Percentiles rank a stretch among this genome's conserved stretches.
These are phyloP conservation scores for Phania funesta DNA, from an alignment of 2,888 invertebrate species.

Conservation along the genomic window DNA sequence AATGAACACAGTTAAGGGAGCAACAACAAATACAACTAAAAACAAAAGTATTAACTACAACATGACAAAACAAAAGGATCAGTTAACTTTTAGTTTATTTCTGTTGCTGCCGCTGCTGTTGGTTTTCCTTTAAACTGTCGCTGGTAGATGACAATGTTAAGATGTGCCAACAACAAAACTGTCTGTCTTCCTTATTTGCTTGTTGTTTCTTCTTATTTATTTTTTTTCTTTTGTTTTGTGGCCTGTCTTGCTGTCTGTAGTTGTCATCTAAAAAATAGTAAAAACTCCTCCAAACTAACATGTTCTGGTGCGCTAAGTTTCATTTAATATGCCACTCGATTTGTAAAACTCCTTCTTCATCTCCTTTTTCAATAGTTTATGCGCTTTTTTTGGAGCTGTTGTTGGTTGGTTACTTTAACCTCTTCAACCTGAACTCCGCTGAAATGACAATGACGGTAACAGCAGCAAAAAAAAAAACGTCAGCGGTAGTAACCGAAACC, in stretches of 20 bases:
- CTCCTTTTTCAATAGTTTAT: constrained; percentile 14
- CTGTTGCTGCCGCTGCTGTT: not conserved
- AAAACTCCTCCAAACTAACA: constrained; percentile 60
- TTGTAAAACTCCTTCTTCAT: constrained; percentile 54
- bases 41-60: constrained; percentile 45
- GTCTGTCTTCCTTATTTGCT: constrained; percentile 34
- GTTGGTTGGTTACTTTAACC: constrained; percentile 59
- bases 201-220: constrained; percentile 4
- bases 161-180: constrained; percentile 58
- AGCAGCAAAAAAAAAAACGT: not conserved
- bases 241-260: constrained; percentile 66
- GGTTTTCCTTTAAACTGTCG: constrained; percentile 35
- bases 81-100: constrained; percentile 41
- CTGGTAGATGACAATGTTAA: constrained; percentile 59
- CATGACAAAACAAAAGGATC: constrained; percentile 61
- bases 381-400: constrained; percentile 22
- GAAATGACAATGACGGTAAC: constrained; percentile 37
- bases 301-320: constrained; percentile 60
- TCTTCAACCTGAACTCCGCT: constrained; percentile 58
- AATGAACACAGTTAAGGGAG: constrained; percentile 48
- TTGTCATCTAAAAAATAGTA: constrained; percentile 67
- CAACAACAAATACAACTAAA: constrained; percentile 1
- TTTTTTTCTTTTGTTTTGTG: constrained; percentile 19
- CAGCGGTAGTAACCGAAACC: constrained; percentile 42
- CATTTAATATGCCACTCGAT: constrained; percentile 49